Evolutionary conservation across 2,113 vertebrate genomes (phyloP).

Genomic region (Halcyon malimbica): DNA sequence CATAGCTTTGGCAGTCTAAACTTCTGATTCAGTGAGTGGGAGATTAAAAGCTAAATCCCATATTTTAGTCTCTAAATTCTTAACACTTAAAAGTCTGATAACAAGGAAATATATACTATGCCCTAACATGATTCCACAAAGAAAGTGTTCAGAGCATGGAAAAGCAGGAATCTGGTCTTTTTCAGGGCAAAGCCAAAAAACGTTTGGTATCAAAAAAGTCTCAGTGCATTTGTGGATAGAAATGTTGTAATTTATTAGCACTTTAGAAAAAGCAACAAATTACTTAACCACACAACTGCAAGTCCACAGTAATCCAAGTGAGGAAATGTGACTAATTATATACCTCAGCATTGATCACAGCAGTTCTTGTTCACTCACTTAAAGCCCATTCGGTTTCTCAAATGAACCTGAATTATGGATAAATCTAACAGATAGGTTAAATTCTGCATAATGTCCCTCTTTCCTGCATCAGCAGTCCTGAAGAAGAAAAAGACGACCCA

Average conservation of each 20-base stretch:
- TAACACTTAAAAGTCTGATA: neutral
- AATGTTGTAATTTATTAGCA: neutral
- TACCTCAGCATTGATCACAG: neutral
- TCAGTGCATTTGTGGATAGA: neutral
- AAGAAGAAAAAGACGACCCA: neutral
- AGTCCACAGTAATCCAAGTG: neutral
- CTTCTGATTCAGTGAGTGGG: neutral
- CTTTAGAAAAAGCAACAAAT: neutral
- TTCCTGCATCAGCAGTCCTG: neutral
- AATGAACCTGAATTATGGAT: neutral
- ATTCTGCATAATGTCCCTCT: neutral
- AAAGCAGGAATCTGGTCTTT: neutral
- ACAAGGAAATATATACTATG: neutral
- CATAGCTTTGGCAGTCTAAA: neutral
- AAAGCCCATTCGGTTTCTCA: neutral
- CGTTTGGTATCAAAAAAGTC: neutral
- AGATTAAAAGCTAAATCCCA: neutral
- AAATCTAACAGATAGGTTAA: neutral
- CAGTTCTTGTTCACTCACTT: neutral
- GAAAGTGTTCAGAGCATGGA: neutral
- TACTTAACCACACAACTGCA: neutral
- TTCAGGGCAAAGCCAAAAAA: neutral
- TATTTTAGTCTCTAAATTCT: neutral
- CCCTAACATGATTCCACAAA: accelerated
- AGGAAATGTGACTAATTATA: neutral